A percentile compares a stretch with the other conserved stretches of the same genome.
phyloP scores from a whole-genome alignment of 2,888 invertebrate genomes.

The Melinaea marsaeus region DNA sequence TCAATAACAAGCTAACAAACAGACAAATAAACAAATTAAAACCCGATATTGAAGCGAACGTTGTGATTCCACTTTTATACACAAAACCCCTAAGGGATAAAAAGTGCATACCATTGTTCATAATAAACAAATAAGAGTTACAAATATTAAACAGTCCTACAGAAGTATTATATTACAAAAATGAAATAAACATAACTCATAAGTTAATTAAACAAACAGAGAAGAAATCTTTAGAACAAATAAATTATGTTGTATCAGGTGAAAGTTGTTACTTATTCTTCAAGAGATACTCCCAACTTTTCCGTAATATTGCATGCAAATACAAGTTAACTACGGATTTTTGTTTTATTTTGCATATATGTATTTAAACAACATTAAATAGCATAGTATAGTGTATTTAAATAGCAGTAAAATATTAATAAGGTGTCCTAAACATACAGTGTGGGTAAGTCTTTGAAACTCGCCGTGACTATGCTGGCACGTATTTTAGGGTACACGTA shows the following conservation, averaged over 20 bases:
- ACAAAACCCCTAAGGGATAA: no score
- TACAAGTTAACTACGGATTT: conserved; percentile 39
- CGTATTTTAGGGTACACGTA: conserved; percentile 14
- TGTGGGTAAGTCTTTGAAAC: conserved; percentile 27
- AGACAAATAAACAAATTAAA: no score
- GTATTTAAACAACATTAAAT: conserved; percentile 44
- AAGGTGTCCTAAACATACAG: conserved; percentile 39
- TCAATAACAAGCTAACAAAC: no score
- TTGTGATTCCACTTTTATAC: no score
- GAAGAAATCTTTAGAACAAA: conserved; percentile 10
- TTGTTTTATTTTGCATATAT: conserved; percentile 42
- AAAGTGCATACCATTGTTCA: background rate
- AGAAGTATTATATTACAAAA: conserved; percentile 5
- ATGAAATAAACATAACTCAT: conserved; percentile 7
- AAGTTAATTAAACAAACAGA: conserved; percentile 13
- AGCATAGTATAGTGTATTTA: conserved; percentile 42
- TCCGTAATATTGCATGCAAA: conserved; percentile 34
- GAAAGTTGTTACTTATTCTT: conserved; percentile 7
- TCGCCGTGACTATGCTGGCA: conserved; percentile 11
- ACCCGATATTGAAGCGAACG: no score
- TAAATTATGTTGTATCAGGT: conserved; percentile 29
- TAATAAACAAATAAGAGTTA: background rate
- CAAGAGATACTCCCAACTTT: conserved; percentile 33
- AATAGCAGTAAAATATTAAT: conserved; percentile 41
- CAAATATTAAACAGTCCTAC: background rate